Evolutionary conservation across 2,888 invertebrate genomes (phyloP), one percentile per base, ranked within the genome.

Genomic region (Ichneumoninae sp.): DNA sequence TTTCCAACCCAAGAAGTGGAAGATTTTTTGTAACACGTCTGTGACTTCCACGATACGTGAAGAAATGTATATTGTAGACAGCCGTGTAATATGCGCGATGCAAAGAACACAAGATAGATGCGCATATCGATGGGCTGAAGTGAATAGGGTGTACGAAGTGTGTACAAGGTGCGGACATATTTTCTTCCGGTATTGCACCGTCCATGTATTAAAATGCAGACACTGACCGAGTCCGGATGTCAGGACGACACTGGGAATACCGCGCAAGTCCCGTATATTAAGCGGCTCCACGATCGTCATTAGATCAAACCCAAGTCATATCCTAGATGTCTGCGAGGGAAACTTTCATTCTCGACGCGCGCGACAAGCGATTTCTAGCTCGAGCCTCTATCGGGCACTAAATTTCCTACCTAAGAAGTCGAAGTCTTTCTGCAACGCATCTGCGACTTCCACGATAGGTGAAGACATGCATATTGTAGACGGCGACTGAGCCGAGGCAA

Each of bases 211-310:
- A 19, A 13, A 52, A 77, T 26, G 30, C 30, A 40, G 19, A 79
- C 50, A 52, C 4, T 3, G 50, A 10, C 2, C 36, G 22, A 33
- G 44, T 26, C 30, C 26, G 57, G 30, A 66, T n/a, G 66, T 33
- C 63, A 33, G 52, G 52, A 65, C 50, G 13, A 52, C 22, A 52
- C 52, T 36, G 16, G 54, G 71, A 19, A 70, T 63, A 30, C 10
- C 10, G n/a, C 30, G 30, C 33, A 16, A 33, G 44, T 40, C 30
- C 36, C 73, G 73, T 73, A 68, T 73, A 80, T 80, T 26, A 66
- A 74, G 68, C 66, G 80, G 73, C 73, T 80, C 66, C 80, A 57
- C 80, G 73, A 57, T 80, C 66, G 80, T 80, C 80, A 80, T 73
- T 74, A 52, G 80, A 68, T 80, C 80, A 66, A 73, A 33, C 54